Evolutionary conservation across 1,140 invertebrate genomes (phyloP).

Genomic region (Zaprionus davidi): DNA sequence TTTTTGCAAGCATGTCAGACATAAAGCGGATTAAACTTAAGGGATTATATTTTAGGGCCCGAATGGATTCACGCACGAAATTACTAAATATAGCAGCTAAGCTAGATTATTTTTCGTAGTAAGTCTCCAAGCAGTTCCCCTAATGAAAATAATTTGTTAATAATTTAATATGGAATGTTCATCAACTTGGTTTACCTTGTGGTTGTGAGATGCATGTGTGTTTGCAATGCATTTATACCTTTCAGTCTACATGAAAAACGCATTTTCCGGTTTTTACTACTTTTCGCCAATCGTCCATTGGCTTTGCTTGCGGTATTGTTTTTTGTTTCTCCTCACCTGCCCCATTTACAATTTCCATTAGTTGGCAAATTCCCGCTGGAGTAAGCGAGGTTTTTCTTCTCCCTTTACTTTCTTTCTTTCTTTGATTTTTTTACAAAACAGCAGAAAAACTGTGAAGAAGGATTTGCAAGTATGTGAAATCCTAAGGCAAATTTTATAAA

Average conservation of each 20-base stretch:
- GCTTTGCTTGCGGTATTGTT: constrained; percentile 3
- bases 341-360: constrained; percentile 58
- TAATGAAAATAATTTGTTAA: constrained; percentile 3
- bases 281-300: not conserved
- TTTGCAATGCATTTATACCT: not conserved
- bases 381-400: constrained; percentile 8
- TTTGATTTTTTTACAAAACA: constrained; percentile 6
- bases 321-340: constrained; percentile 15
- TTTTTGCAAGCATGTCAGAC: constrained; percentile 46
- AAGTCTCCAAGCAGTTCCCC: not conserved
- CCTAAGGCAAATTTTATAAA: constrained; percentile 10
- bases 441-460: not conserved
- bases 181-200: not conserved
- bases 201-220: not conserved
- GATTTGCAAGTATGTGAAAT: not conserved
- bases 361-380: constrained; percentile 45
- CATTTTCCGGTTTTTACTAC: not conserved
- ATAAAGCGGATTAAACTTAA: constrained; percentile 49
- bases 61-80: constrained; percentile 33
- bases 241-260: constrained; percentile 6
- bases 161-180: not conserved
- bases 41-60: constrained; percentile 23
- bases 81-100: constrained; percentile 17
- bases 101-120: not conserved
- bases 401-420: constrained; percentile 21